phyloP scores from a whole-genome alignment of 2,797 vertebrate species.

The Pteropus rufus region DNA sequence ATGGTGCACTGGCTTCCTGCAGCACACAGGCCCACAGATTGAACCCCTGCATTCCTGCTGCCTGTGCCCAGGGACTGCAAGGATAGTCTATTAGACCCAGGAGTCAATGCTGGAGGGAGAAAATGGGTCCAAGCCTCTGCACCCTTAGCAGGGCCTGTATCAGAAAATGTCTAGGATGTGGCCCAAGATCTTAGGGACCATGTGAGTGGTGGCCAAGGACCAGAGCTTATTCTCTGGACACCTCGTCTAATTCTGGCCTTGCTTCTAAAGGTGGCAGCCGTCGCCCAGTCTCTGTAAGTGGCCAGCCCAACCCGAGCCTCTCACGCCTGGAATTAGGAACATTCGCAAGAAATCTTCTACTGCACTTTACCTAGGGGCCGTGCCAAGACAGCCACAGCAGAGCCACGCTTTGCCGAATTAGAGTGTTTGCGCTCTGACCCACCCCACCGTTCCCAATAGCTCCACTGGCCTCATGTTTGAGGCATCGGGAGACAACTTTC shows the following conservation, averaged over 20 bases:
- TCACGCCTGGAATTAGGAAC: not conserved
- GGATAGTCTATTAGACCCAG: not conserved
- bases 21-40: accelerated
- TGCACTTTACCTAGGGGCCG: not conserved
- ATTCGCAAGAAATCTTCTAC: not conserved
- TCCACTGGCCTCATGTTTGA: not conserved
- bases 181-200: not conserved
- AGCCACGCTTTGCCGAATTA: not conserved
- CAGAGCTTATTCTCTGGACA: not conserved
- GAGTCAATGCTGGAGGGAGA: not conserved
- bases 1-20: not conserved
- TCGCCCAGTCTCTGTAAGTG: not conserved
- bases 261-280: not conserved
- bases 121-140: not conserved
- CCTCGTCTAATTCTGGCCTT: not conserved
- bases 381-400: not conserved
- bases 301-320: not conserved
- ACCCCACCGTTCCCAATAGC: not conserved
- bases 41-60: not conserved
- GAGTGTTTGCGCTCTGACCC: not conserved
- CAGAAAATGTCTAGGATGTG: not conserved
- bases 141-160: not conserved
- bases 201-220: not conserved
- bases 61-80: not conserved
- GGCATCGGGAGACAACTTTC: not conserved